Conservation (phyloP, 2,113 vertebrate genomes). For the Noturus placidus region DNA sequence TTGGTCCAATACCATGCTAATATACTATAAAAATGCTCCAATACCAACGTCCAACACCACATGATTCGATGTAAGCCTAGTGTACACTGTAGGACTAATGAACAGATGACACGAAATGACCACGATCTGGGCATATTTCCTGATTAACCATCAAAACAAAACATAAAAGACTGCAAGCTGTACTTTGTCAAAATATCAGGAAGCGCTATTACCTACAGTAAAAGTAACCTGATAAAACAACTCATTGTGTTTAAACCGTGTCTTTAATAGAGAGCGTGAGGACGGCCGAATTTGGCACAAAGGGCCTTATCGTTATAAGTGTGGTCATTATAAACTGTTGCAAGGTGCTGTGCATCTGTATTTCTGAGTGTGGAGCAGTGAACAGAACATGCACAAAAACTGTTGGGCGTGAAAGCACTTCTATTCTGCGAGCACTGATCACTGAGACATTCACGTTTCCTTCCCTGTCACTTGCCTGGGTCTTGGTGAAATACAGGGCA, state of each 20-base stretch:
- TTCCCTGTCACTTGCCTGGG: too few relatives aligned
- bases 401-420: neutral
- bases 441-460: too few relatives aligned
- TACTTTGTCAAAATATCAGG: neutral
- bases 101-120: neutral
- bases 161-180: neutral
- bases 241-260: neutral
- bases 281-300: neutral
- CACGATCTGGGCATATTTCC: too few relatives aligned
- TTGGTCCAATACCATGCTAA: neutral
- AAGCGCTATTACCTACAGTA: too few relatives aligned
- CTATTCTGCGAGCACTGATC: neutral
- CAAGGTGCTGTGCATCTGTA: neutral
- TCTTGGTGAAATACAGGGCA: too few relatives aligned
- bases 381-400: neutral
- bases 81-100: neutral
- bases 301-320: too few relatives aligned
- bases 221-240: too few relatives aligned
- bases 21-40: neutral
- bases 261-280: neutral
- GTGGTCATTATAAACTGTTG: neutral
- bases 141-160: too few relatives aligned
- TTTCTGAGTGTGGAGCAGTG: neutral
- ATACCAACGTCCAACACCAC: neutral
- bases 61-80: neutral